phyloP scores from a whole-genome alignment of 2,113 vertebrate genomes.

The Cichladusa arquata region DNA sequence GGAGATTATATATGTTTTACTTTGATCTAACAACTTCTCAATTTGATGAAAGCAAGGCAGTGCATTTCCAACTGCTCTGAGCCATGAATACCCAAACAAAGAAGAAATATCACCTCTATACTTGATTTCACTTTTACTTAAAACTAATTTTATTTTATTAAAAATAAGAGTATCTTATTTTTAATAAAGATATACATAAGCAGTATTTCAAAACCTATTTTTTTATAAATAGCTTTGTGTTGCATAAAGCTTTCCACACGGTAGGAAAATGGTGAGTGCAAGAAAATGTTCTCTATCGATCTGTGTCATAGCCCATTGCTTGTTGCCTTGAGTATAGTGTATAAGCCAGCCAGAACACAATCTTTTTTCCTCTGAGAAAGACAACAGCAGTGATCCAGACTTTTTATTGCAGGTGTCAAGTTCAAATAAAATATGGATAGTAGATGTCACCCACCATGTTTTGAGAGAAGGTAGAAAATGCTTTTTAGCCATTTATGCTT shows the following conservation, averaged over 20 bases:
- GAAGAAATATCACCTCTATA: not conserved
- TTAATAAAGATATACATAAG: not conserved
- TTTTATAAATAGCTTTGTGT: not conserved
- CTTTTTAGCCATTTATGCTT: not conserved
- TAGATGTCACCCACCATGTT: not conserved
- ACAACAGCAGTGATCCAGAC: not conserved
- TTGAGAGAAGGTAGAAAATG: not conserved
- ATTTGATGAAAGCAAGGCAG: not conserved
- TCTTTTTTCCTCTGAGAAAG: not conserved
- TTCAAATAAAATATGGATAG: not conserved
- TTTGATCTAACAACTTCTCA: not conserved
- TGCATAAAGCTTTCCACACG: not conserved
- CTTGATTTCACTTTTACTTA: not conserved
- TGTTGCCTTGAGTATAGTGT: not conserved
- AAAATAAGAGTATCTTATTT: not conserved
- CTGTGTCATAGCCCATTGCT: not conserved
- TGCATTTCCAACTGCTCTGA: not conserved
- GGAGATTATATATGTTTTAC: not conserved
- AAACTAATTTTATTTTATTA: not conserved
- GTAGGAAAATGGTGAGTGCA: not conserved
- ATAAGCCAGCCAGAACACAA: not conserved
- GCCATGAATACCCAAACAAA: not conserved
- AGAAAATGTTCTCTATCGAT: not conserved
- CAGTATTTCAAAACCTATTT: not conserved
- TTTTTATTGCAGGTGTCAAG: not conserved